A percentile compares a stretch with the other conserved stretches of the same genome.
These are phyloP conservation scores for Prunella himalayana DNA, from an alignment of 2,113 vertebrate genomes.

Conservation along the genomic window DNA sequence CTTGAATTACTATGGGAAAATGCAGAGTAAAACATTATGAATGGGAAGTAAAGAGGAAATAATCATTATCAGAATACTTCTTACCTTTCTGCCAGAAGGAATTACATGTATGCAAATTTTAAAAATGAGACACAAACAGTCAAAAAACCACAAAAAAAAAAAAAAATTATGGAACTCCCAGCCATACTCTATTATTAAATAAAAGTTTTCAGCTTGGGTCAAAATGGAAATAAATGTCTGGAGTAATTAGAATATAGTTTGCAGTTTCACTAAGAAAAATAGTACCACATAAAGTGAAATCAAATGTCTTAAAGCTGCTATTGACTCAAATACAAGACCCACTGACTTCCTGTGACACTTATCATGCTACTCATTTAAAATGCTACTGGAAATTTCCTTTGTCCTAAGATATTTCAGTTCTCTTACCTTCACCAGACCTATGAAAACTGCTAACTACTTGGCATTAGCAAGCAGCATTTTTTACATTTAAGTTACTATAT, in stretches of 20 bases:
- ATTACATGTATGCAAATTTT: neutral
- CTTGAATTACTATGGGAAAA: constrained; percentile 85
- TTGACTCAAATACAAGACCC: neutral
- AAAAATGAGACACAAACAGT: neutral
- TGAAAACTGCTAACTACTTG: neutral
- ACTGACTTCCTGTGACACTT: neutral
- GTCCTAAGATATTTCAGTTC: neutral
- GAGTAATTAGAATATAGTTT: neutral
- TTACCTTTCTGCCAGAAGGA: neutral
- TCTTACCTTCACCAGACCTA: neutral
- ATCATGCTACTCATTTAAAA: neutral
- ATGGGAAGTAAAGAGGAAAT: neutral
- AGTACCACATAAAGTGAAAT: neutral
- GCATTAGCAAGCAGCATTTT: neutral
- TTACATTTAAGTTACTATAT: neutral
- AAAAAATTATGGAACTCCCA: neutral
- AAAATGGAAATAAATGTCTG: neutral
- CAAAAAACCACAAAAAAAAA: neutral
- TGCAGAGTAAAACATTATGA: neutral
- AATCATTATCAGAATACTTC: neutral
- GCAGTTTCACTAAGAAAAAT: neutral
- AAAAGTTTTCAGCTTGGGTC: neutral
- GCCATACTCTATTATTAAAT: neutral
- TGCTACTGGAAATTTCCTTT: neutral
- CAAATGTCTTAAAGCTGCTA: neutral